Base-by-base conservation (phyloP, 2,888 invertebrate genomes). In the Nycteola revayana region DNA sequence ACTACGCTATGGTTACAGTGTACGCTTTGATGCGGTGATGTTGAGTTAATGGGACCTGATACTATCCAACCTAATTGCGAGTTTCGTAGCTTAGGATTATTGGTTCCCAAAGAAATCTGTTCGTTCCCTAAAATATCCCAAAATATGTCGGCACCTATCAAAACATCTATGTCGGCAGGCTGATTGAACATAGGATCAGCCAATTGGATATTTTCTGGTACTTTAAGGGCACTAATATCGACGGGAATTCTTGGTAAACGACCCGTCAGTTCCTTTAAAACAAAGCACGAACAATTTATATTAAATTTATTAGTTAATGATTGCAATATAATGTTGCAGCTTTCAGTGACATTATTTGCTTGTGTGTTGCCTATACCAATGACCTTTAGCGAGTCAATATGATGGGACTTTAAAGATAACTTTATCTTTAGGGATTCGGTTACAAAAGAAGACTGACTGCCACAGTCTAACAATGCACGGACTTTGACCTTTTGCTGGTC, bases 201-300 rank as follows among this genome's bases (percentile, higher is more conserved):
- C 22, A 44, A 9, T 7, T 11, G 6, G 1, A 40, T 32, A 7
- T 30, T 9, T 7, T 17, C 5, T 8, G 35, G 40, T 11, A 41
- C 1, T 1, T 32, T 32, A 1, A 35, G 4, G 4, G 2, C 9
- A 6, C 2, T 6, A 5, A 32, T 11, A 21, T 40, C 11, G 0
- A 40, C 10, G 1, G 35, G 40, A 0, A 3, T 0, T 4, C 17
- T 44, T 6, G 36, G 33, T 7, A 44, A 9, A 0, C 9, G 3
- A 5, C 26, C 28, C 0, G 44, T 34, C n/a, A 53, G 10, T 26
- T 51, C 42, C 1, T 40, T 31, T 4, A 55, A 8, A 3, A 54
- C 50, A 9, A 47, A 17, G 29, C 49, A 56, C 5, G 50, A 39
- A 10, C 36, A 23, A 1, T 3, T 31, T 7, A 34, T 24, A 18